These are phyloP conservation scores for Eonycteris spelaea DNA, from an alignment of 2,113 vertebrate genomes.

Conservation along the genomic window DNA sequence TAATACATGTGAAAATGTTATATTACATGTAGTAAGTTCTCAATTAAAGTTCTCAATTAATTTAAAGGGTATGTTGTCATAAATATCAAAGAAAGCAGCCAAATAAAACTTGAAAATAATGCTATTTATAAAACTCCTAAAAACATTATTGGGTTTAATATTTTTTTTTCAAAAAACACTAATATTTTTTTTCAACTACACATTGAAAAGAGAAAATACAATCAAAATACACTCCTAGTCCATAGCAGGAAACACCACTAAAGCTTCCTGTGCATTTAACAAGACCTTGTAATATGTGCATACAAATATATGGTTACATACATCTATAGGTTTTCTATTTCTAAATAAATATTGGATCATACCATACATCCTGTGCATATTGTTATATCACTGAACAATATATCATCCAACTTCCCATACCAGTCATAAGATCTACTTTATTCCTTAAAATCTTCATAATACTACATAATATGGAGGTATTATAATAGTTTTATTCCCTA, in stretches of 20 bases:
- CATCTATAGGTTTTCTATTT: neutral
- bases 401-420: neutral
- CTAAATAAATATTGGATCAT: neutral
- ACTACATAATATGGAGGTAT: neutral
- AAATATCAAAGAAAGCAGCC: neutral
- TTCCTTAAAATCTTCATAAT: neutral
- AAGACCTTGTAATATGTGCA: neutral
- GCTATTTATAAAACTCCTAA: slow-evolving; percentile 20
- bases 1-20: neutral
- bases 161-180: neutral
- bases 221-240: neutral
- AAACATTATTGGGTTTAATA: neutral
- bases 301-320: neutral
- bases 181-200: too few relatives aligned
- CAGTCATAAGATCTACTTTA: neutral
- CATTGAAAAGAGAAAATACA: neutral
- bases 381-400: neutral
- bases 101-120: neutral
- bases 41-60: neutral
- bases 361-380: neutral
- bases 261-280: neutral
- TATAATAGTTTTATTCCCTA: neutral
- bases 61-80: neutral
- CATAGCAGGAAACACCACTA: neutral
- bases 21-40: neutral